These are phyloP conservation scores for Ectemnius continuus DNA, from an alignment of 2,888 invertebrate species.

Conservation along the genomic window DNA sequence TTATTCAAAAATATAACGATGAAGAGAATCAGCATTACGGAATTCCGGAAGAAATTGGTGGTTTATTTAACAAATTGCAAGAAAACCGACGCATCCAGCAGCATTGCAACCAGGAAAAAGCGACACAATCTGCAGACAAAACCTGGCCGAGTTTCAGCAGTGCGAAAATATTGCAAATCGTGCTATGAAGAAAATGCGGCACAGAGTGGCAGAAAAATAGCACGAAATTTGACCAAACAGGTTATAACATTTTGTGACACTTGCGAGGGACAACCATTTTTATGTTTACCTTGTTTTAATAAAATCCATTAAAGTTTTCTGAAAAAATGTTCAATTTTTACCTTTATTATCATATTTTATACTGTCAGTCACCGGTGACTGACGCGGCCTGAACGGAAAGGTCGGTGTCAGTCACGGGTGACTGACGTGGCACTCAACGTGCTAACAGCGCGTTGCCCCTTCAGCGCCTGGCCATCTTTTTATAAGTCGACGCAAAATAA, in stretches of 20 bases:
- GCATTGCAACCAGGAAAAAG: too few species aligned
- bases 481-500: too few species aligned
- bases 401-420: neutral
- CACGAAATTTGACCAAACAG: neutral
- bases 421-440: slow-evolving; percentile 2
- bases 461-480: too few species aligned
- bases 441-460: too few species aligned
- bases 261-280: too few species aligned
- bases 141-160: neutral
- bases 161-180: neutral
- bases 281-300: too few species aligned
- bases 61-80: neutral
- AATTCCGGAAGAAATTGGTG: neutral
- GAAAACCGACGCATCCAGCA: too few species aligned
- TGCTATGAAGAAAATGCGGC: slow-evolving; percentile 4
- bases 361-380: neutral
- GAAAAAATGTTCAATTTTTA: neutral
- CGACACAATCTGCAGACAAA: slow-evolving; percentile 1
- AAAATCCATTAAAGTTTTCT: neutral
- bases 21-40: neutral
- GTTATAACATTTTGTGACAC: neutral
- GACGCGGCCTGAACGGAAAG: slow-evolving; percentile 1
- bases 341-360: neutral
- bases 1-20: neutral
- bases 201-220: neutral